Conservation (phyloP, 2,113 vertebrate genomes). For the Coracopsis vasa region DNA sequence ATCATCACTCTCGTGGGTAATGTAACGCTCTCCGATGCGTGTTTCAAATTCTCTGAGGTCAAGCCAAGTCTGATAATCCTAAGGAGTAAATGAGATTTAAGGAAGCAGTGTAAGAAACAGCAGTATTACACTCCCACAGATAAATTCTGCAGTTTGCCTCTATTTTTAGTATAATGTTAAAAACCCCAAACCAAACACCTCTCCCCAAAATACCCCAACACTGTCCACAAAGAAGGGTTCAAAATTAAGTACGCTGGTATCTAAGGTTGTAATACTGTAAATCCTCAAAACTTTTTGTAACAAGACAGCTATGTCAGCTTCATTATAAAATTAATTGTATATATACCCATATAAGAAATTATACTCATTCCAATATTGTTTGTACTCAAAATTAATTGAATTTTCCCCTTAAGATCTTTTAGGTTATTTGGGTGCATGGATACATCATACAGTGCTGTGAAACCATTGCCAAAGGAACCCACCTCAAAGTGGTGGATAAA, state of each 20-base stretch:
- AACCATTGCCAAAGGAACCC: neutral
- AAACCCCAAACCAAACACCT: neutral
- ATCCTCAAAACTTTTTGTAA: neutral
- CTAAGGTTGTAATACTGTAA: neutral
- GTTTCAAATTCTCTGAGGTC: constrained; percentile 98
- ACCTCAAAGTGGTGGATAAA: neutral
- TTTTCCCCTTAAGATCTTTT: neutral
- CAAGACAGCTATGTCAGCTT: neutral
- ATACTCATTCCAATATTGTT: neutral
- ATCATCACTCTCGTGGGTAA: constrained; percentile 96
- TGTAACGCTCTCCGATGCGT: constrained; percentile 93
- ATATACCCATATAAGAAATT: neutral
- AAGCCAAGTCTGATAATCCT: constrained; percentile 99
- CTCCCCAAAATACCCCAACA: neutral
- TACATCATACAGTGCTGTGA: neutral
- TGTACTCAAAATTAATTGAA: neutral
- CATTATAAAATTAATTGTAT: neutral
- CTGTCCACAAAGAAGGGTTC: neutral
- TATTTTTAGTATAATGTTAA: neutral
- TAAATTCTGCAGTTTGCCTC: neutral
- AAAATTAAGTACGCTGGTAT: neutral
- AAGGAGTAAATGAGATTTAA: neutral
- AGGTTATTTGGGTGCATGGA: neutral
- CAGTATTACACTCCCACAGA: neutral
- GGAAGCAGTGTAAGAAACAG: neutral